Conservation (phyloP, 2,113 vertebrate genomes). For the Phasianus colchicus region DNA sequence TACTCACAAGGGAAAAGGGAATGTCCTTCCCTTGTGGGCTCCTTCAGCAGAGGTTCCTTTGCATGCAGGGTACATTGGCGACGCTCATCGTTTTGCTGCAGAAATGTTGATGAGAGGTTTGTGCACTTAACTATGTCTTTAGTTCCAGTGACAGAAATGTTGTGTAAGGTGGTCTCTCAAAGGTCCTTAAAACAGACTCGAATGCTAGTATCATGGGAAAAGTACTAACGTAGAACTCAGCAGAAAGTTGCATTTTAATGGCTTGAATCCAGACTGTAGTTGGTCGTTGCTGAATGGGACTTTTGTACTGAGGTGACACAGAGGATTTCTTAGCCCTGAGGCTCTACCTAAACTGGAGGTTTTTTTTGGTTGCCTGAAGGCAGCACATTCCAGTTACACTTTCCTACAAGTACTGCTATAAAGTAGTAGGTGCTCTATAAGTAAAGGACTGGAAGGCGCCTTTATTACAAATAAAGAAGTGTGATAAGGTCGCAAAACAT, state of each 20-base stretch:
- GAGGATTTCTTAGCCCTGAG: not conserved
- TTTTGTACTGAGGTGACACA: not conserved
- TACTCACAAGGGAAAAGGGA: not conserved
- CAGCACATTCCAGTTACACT: not conserved
- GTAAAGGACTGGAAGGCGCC: not conserved
- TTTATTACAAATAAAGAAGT: not conserved
- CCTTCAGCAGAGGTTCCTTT: not conserved
- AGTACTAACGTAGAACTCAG: not conserved
- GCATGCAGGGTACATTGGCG: not conserved
- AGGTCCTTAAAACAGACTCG: not conserved
- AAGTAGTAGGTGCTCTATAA: not conserved
- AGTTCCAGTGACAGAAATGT: not conserved
- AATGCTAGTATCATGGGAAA: not conserved
- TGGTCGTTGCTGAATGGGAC: not conserved
- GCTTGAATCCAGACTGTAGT: not conserved
- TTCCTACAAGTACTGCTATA: not conserved
- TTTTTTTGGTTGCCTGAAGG: not conserved
- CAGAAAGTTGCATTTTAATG: not conserved
- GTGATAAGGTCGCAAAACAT: not conserved
- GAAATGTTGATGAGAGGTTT: not conserved
- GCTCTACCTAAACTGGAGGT: not conserved
- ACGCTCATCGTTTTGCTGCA: fast-evolving
- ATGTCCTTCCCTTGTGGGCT: not conserved
- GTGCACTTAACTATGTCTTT: not conserved
- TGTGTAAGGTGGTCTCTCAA: not conserved